Conservation (phyloP, 2,113 vertebrate species). For the Xenopus laevis region DNA sequence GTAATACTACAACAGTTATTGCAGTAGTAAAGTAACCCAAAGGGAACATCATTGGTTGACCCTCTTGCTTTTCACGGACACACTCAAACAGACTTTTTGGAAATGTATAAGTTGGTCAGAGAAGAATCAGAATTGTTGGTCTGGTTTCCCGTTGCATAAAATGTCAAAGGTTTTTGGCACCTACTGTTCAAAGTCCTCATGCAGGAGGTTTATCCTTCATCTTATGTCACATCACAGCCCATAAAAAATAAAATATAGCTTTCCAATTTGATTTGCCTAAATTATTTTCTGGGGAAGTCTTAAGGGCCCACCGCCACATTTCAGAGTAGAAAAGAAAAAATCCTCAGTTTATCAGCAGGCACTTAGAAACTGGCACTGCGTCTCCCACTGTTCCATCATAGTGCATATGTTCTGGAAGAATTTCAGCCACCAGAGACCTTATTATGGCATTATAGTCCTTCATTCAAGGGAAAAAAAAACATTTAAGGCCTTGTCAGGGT, state of each 20-base stretch:
- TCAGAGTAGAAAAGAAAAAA: slow-evolving; percentile 28
- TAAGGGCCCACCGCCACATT: slow-evolving; percentile 40
- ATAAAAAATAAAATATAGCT: slow-evolving; percentile 1
- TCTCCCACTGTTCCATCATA: slow-evolving; percentile 56
- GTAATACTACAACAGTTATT: background rate
- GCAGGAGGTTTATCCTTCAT: slow-evolving; percentile 65
- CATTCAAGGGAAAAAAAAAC: background rate
- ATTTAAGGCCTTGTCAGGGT: slow-evolving; percentile 84
- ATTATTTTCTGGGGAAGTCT: slow-evolving; percentile 42
- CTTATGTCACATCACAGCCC: slow-evolving; percentile 44
- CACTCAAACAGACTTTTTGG: background rate
- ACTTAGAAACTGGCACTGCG: slow-evolving; percentile 64
- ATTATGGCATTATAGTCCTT: slow-evolving; percentile 25
- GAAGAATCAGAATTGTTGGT: slow-evolving; percentile 57
- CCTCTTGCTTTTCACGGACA: background rate
- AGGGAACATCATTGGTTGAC: background rate
- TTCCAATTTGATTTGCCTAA: slow-evolving; percentile 8
- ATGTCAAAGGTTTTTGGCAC: slow-evolving; percentile 41
- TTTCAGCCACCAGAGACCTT: slow-evolving; percentile 44
- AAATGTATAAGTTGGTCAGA: slow-evolving; percentile 46
- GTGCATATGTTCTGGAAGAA: slow-evolving; percentile 57
- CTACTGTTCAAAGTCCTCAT: slow-evolving; percentile 62
- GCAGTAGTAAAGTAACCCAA: background rate
- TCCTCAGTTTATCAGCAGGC: slow-evolving; percentile 77
- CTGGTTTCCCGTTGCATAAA: slow-evolving; percentile 52